Conservation (phyloP, 1,140 invertebrate species). For the Macrostomum lignano region DNA sequence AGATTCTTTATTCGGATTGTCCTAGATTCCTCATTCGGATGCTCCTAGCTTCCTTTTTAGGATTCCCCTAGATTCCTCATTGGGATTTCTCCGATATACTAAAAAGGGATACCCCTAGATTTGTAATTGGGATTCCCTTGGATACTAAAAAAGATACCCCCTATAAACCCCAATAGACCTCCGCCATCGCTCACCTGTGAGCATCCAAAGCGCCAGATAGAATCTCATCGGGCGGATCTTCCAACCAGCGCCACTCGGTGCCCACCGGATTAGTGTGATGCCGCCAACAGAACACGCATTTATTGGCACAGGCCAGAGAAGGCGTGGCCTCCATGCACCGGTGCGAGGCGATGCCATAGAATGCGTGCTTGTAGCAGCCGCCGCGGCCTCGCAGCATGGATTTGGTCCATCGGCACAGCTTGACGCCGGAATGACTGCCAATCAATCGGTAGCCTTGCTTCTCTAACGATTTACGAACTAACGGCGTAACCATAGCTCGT, state of each 20-base stretch:
- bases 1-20: no score
- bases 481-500: slow-evolving; percentile 35
- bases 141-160: no score
- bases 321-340: slow-evolving; percentile 39
- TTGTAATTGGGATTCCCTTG: no score
- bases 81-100: no score
- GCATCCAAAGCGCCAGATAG: slow-evolving; percentile 32
- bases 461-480: slow-evolving; percentile 31
- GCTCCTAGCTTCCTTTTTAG: no score
- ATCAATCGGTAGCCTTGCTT: slow-evolving; percentile 38
- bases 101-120: no score
- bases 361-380: no score
- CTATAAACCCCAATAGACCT: no score
- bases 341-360: slow-evolving; percentile 38
- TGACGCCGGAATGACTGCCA: slow-evolving; percentile 37
- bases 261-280: slow-evolving; percentile 41
- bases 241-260: slow-evolving; percentile 40
- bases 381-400: no score
- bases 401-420: slow-evolving; percentile 39
- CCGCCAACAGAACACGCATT: slow-evolving; percentile 41
- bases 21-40: no score
- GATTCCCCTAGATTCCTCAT: no score
- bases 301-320: slow-evolving; percentile 38
- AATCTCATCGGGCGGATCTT: slow-evolving; percentile 33
- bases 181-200: no score